Percentiles rank a stretch among this genome's conserved stretches.
phyloP scores from a whole-genome alignment of 2,888 invertebrate species.

The Mesorhabditis spiculigera region DNA sequence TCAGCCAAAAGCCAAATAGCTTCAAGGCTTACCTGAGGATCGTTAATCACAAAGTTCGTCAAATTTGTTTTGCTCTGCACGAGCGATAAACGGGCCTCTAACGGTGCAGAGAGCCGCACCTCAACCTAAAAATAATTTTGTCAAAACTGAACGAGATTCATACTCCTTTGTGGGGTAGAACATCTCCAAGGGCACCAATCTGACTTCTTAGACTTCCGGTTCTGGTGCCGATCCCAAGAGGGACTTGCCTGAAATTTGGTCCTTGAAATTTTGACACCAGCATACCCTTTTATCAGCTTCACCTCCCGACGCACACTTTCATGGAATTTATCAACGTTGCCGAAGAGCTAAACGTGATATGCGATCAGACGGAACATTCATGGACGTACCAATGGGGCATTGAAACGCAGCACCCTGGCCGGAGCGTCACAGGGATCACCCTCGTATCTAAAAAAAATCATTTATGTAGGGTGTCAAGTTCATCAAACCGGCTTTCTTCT shows the following conservation, averaged over 20 bases:
- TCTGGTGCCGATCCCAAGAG: neutral
- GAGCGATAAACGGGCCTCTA: neutral
- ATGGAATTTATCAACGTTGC: constrained; percentile 2
- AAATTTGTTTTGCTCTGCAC: constrained; percentile 3
- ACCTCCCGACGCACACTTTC: neutral
- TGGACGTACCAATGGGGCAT: constrained; percentile 19
- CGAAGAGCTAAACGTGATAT: neutral
- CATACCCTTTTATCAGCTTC: constrained; percentile 4
- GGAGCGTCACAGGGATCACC: constrained; percentile 35
- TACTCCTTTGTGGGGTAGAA: neutral
- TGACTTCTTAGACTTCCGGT: neutral
- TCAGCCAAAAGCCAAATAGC: too few species aligned
- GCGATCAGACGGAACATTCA: neutral
- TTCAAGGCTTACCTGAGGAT: neutral
- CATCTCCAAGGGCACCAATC: neutral
- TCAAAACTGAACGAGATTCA: neutral
- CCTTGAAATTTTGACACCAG: neutral
- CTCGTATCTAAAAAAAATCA: constrained; percentile 20
- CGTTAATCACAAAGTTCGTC: constrained; percentile 1
- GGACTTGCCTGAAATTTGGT: neutral
- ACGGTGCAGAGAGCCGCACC: constrained; percentile 1
- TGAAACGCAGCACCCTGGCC: constrained; percentile 25
- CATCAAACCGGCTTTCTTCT: neutral
- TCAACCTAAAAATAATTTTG: neutral
- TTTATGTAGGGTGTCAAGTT: too few species aligned